A percentile compares a stretch with the other conserved stretches of the same genome.
These are phyloP conservation scores for Takifugu flavidus DNA, from an alignment of 2,113 vertebrate species.

Conservation along the genomic window DNA sequence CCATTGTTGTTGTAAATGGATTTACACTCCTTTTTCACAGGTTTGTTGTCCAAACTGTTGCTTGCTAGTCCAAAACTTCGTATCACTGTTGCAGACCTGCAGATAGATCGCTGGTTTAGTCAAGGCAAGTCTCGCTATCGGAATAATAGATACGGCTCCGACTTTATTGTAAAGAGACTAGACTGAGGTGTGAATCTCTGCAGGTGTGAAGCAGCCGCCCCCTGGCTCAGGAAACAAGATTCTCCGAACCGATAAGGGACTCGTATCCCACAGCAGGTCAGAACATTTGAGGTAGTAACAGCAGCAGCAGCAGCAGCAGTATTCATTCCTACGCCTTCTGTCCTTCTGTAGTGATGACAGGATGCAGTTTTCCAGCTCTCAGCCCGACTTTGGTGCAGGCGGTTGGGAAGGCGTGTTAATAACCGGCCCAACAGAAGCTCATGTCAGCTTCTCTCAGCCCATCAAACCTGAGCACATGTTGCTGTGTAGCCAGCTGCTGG, in stretches of 20 bases:
- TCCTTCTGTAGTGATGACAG: slow-evolving; percentile 79
- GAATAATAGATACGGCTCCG: not conserved
- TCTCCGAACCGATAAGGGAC: slow-evolving; percentile 29
- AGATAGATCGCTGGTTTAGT: slow-evolving; percentile 90
- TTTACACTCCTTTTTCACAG: slow-evolving; percentile 57
- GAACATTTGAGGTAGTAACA: not conserved
- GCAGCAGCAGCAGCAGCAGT: not conserved
- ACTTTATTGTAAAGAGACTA: not conserved
- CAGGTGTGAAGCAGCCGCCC: slow-evolving; percentile 45
- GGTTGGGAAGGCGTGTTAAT: slow-evolving; percentile 76
- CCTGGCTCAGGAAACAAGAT: slow-evolving; percentile 44
- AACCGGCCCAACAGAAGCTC: slow-evolving; percentile 74
- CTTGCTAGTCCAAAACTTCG: slow-evolving; percentile 78
- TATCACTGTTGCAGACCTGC: slow-evolving; percentile 82
- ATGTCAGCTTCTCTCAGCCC: slow-evolving; percentile 94
- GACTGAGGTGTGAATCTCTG: slow-evolving; percentile 7
- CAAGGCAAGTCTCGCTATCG: slow-evolving; percentile 45
- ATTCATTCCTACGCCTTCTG: not conserved
- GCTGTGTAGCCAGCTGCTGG: slow-evolving; percentile 87
- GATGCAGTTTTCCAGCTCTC: slow-evolving; percentile 86
- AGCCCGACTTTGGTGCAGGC: slow-evolving; percentile 80
- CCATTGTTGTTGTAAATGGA: too few species aligned
- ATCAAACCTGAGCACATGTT: slow-evolving; percentile 93
- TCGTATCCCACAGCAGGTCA: slow-evolving; percentile 48
- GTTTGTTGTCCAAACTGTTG: slow-evolving; percentile 88